Evolutionary conservation across 1,140 invertebrate species (phyloP).

Genomic region (Macrobrachium nipponense): DNA sequence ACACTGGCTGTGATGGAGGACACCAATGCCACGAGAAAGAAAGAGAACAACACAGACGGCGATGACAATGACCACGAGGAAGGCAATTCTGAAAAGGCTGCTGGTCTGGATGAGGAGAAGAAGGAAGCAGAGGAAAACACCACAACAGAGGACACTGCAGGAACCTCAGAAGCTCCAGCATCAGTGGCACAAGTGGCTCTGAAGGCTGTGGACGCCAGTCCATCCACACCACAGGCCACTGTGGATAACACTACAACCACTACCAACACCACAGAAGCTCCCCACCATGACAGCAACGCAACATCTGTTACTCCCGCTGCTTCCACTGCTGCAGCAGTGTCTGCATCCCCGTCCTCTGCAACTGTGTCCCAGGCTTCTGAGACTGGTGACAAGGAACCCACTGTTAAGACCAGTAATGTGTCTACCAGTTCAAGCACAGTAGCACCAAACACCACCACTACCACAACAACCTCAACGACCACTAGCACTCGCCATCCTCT

Average conservation of each 20-base stretch:
- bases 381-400: conserved; percentile 80
- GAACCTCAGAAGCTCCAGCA: conserved; percentile 23
- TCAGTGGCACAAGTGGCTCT: conserved; percentile 22
- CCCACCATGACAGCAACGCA: conserved; percentile 4
- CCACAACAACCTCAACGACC: conserved; percentile 83
- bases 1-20: conserved; percentile 49
- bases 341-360: background rate
- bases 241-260: background rate
- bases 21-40: conserved; percentile 38
- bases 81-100: background rate
- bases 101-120: conserved; percentile 8
- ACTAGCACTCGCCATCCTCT: conserved; percentile 90
- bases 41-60: background rate
- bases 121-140: conserved; percentile 21
- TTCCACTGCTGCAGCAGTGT: background rate
- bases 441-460: conserved; percentile 21
- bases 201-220: background rate
- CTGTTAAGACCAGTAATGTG: background rate
- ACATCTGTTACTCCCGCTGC: conserved; percentile 12
- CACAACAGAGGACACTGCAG: conserved; percentile 16
- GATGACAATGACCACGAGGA: conserved; percentile 12
- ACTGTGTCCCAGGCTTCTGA: background rate
- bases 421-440: background rate
- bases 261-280: conserved; percentile 4
- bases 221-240: conserved; percentile 13